Conservation (phyloP, 2,113 vertebrate species). For the Passer montanus region DNA sequence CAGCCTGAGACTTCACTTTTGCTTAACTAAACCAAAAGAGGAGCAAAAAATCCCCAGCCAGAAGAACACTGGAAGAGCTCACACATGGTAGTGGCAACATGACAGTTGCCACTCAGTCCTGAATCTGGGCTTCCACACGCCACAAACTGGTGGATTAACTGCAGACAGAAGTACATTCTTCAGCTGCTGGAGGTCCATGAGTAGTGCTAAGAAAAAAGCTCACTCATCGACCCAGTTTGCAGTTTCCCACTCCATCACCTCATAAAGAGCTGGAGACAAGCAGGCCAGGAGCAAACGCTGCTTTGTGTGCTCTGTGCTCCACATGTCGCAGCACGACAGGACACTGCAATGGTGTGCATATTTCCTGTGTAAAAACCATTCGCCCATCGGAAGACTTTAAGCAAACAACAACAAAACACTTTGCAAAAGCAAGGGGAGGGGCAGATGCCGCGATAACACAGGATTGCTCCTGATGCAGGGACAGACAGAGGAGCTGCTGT, state of each 20-base stretch:
- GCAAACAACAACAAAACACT: background rate
- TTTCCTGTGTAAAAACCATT: background rate
- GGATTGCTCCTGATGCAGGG: background rate
- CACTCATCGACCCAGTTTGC: background rate
- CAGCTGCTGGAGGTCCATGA: background rate
- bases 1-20: background rate
- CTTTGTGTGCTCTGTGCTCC: background rate
- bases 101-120: background rate
- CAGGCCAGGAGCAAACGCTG: background rate
- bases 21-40: background rate
- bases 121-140: background rate
- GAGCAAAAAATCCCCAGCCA: background rate
- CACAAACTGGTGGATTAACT: background rate
- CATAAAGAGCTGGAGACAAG: background rate
- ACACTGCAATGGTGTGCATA: accelerated
- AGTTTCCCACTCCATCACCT: background rate
- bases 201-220: background rate
- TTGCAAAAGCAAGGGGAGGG: background rate
- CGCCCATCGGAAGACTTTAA: background rate
- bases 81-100: background rate
- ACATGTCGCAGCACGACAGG: background rate
- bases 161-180: background rate
- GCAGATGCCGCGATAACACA: background rate
- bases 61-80: background rate
- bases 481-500: background rate